Conservation (phyloP, 2,888 invertebrate genomes). For the Carterocephalus palaemon region DNA sequence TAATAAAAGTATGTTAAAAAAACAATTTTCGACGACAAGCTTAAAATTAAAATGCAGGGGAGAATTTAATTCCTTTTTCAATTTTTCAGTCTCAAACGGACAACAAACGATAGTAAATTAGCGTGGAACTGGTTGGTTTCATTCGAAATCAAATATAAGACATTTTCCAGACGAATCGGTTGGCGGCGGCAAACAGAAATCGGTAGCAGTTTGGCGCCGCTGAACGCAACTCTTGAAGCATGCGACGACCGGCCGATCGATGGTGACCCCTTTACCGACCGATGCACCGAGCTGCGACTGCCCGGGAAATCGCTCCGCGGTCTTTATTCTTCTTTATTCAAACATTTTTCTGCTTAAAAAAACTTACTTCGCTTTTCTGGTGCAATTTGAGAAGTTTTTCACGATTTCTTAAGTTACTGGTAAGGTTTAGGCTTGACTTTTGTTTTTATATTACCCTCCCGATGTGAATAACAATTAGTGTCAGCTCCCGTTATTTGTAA, state of each 20-base stretch:
- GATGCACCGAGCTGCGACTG: slow-evolving; percentile 65
- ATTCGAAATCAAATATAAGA: slow-evolving; percentile 23
- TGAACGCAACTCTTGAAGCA: slow-evolving; percentile 39
- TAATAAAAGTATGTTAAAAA: no score
- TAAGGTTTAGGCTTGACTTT: no score
- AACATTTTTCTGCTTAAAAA: slow-evolving; percentile 14
- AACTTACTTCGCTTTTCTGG: slow-evolving; percentile 13
- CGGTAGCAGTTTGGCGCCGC: slow-evolving; percentile 46
- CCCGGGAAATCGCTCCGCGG: slow-evolving; percentile 54
- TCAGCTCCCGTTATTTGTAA: no score
- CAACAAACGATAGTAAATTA: slow-evolving; percentile 20
- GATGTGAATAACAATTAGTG: no score
- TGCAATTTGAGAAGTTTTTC: no score
- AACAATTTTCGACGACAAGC: neutral
- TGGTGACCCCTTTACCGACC: slow-evolving; percentile 73
- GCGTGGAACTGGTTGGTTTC: slow-evolving; percentile 13
- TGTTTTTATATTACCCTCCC: no score
- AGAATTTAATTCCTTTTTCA: slow-evolving; percentile 10
- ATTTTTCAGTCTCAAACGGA: slow-evolving; percentile 5
- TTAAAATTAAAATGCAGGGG: neutral
- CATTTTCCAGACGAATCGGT: slow-evolving; percentile 17
- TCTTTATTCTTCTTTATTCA: slow-evolving; percentile 27
- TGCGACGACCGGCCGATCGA: slow-evolving; percentile 66
- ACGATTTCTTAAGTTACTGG: no score
- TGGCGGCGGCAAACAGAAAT: slow-evolving; percentile 43